Percentiles rank a stretch among this genome's conserved stretches.
Conservation (phyloP, 1,140 invertebrate species). For the Pristionchus pacificus region DNA sequence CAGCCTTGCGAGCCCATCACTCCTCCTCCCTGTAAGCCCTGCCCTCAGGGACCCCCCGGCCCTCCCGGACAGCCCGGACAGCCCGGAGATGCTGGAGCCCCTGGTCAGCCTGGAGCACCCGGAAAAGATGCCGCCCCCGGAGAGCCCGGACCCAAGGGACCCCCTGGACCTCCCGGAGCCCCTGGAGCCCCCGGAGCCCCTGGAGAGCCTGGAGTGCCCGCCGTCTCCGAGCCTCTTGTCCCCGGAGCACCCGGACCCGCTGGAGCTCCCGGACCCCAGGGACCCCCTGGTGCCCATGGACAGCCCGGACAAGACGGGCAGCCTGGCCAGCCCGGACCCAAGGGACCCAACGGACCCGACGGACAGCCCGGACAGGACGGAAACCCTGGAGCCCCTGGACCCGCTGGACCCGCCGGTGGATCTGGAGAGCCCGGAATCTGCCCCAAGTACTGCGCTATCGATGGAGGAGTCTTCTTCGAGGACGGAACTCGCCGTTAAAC, state of each 20-base stretch:
- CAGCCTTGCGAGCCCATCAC: slow-evolving; percentile 38
- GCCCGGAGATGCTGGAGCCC: slow-evolving; percentile 30
- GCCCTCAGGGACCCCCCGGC: slow-evolving; percentile 33
- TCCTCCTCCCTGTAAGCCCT: slow-evolving; percentile 37
- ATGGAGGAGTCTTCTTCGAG: slow-evolving; percentile 54
- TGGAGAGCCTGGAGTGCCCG: slow-evolving; percentile 32
- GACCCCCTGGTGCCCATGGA: slow-evolving; percentile 34
- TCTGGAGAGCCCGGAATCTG: slow-evolving; percentile 47
- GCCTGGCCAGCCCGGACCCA: slow-evolving; percentile 26
- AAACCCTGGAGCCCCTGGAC: slow-evolving; percentile 30
- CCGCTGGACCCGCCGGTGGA: too few relatives aligned
- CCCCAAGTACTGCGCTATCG: slow-evolving; percentile 53
- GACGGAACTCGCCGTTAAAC: slow-evolving; percentile 43
- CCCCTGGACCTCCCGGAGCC: slow-evolving; percentile 26
- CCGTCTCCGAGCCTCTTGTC: slow-evolving; percentile 24
- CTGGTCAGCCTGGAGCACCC: slow-evolving; percentile 30
- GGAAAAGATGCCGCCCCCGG: slow-evolving; percentile 33
- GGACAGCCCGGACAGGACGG: slow-evolving; percentile 30
- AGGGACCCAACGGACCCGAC: slow-evolving; percentile 25
- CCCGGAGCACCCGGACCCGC: slow-evolving; percentile 33
- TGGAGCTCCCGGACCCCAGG: slow-evolving; percentile 33
- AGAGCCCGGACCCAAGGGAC: slow-evolving; percentile 35
- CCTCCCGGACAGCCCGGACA: slow-evolving; percentile 35
- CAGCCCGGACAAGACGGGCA: slow-evolving; percentile 29
- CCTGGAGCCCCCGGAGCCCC: slow-evolving; percentile 32